These are phyloP conservation scores for Cataglyphis altisquamis DNA, from an alignment of 2,888 invertebrate genomes.

Conservation along the genomic window DNA sequence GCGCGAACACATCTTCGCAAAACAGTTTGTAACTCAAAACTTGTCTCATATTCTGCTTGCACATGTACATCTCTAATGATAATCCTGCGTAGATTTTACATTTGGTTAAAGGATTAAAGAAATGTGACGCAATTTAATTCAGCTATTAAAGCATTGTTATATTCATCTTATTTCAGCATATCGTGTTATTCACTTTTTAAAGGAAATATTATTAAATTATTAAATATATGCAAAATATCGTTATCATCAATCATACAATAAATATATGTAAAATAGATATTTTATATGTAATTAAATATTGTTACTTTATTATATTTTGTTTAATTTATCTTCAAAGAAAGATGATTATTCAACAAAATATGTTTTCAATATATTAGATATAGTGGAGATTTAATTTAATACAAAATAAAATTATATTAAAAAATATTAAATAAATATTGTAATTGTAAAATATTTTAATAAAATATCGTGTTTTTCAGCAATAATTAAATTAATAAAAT, in stretches of 20 bases:
- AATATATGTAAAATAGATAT: neutral
- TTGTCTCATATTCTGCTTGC: neutral
- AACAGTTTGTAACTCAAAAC: constrained; percentile 11
- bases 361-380: neutral
- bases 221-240: neutral
- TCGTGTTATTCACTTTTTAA: neutral
- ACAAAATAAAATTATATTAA: neutral
- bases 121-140: neutral
- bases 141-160: neutral
- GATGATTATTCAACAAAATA: neutral
- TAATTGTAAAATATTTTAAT: neutral
- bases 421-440: neutral
- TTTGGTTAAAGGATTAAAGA: neutral
- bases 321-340: neutral
- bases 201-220: neutral
- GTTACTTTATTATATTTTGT: neutral
- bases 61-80: neutral
- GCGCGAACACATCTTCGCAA: constrained; percentile 5
- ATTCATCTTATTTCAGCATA: neutral
- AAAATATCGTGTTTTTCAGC: neutral
- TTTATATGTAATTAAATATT: neutral
- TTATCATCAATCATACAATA: neutral
- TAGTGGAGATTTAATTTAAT: neutral
- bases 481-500: neutral
- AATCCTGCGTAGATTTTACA: neutral